Percentiles rank a stretch among this genome's conserved stretches.
Evolutionary conservation across 2,113 vertebrate genomes (phyloP).

Genomic region (Clarias magur): DNA sequence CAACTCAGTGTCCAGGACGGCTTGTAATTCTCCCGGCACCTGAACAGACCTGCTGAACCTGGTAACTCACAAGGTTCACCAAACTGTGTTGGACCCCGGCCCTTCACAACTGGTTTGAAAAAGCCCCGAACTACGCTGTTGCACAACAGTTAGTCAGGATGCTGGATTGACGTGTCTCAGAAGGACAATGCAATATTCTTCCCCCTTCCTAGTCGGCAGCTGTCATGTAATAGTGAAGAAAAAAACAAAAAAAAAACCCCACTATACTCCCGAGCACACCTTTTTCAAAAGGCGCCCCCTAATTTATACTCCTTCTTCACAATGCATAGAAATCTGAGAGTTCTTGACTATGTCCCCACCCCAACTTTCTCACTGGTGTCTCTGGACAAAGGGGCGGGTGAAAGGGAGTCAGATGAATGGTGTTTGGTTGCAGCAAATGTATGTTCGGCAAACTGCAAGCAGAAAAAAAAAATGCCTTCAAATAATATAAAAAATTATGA

Average conservation of each 20-base stretch:
- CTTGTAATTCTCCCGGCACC: no score
- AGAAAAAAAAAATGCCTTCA: background rate
- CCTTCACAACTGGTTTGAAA: no score
- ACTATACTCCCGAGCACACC: background rate
- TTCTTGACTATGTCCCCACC: background rate
- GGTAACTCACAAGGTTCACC: no score
- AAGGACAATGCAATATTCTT: background rate
- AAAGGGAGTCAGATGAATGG: background rate
- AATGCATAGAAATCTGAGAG: background rate
- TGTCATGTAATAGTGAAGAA: background rate
- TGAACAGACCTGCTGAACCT: no score
- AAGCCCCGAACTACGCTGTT: background rate
- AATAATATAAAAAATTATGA: background rate
- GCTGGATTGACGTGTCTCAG: background rate
- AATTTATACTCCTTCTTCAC: background rate
- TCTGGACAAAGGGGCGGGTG: background rate
- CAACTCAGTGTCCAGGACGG: no score
- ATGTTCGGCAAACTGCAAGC: background rate
- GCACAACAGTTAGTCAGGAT: background rate
- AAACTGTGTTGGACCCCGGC: no score
- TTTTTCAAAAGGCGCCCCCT: background rate
- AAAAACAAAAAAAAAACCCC: no score
- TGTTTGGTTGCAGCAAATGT: background rate
- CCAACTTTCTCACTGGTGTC: background rate
- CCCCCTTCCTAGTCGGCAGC: background rate